Percentiles rank a stretch among this genome's conserved stretches.
These are phyloP conservation scores for Ennomos erosarius DNA, from an alignment of 2,888 invertebrate species.

Conservation along the genomic window DNA sequence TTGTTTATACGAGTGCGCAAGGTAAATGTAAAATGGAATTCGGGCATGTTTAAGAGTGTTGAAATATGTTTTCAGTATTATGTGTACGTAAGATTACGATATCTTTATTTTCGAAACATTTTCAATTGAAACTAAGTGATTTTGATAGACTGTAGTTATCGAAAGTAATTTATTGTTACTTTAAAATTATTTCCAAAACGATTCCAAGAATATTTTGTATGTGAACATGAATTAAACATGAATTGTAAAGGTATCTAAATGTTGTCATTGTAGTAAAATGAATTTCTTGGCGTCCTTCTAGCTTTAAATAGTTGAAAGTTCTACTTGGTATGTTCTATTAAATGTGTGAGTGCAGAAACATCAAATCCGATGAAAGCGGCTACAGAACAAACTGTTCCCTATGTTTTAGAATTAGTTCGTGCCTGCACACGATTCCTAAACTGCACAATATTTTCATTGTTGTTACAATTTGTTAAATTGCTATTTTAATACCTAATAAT, in stretches of 20 bases:
- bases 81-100: constrained; percentile 71
- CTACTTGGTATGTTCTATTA: constrained; percentile 45
- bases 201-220: constrained; percentile 68
- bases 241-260: constrained; percentile 59
- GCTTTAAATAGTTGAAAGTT: constrained; percentile 78
- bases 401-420: constrained; percentile 28
- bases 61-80: constrained; percentile 81
- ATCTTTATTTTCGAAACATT: constrained; percentile 45
- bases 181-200: constrained; percentile 79
- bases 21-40: constrained; percentile 56
- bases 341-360: constrained; percentile 22
- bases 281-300: constrained; percentile 76
- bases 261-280: constrained; percentile 55
- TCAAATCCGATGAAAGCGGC: constrained; percentile 20
- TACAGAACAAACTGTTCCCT: constrained; percentile 22
- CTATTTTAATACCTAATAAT: constrained; percentile 26
- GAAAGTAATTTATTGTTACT: constrained; percentile 82
- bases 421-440: constrained; percentile 18
- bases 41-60: constrained; percentile 61
- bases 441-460: constrained; percentile 33
- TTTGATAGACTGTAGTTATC: constrained; percentile 76
- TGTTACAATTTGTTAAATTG: constrained; percentile 36
- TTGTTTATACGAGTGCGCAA: constrained; percentile 62
- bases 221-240: constrained; percentile 58
- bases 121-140: constrained; percentile 68